Evolutionary conservation across 2,113 vertebrate species (phyloP).

Genomic region (Zapornia atra): DNA sequence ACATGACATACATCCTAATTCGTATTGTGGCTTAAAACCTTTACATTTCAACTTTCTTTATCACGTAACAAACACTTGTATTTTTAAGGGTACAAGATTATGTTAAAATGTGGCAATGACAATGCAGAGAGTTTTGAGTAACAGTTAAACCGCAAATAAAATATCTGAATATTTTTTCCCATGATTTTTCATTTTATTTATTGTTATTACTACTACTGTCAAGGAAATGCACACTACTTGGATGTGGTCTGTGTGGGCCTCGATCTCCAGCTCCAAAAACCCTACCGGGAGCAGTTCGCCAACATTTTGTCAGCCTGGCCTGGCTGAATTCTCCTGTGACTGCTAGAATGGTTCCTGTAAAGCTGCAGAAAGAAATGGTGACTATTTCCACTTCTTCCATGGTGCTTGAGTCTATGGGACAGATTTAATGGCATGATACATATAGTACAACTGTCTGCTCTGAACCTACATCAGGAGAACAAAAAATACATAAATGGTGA

Average conservation of each 20-base stretch:
- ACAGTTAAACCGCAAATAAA: not conserved
- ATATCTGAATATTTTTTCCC: not conserved
- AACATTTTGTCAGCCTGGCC: not conserved
- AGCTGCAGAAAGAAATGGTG: not conserved
- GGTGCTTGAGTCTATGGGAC: not conserved
- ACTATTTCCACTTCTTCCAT: not conserved
- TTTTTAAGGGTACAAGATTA: constrained; percentile 5
- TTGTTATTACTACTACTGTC: not conserved
- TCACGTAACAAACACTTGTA: not conserved
- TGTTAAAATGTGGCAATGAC: not conserved
- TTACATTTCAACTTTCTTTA: constrained; percentile 42
- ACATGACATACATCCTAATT: constrained; percentile 29
- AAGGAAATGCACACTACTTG: not conserved
- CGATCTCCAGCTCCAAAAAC: not conserved
- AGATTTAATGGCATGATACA: not conserved
- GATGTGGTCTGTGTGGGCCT: not conserved
- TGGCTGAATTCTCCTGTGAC: not conserved
- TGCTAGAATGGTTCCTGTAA: not conserved
- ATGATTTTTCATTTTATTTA: not conserved
- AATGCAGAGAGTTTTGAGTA: not conserved
- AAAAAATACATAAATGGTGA: not conserved
- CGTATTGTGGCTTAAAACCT: constrained; percentile 34
- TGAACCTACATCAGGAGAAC: not conserved
- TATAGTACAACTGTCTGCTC: not conserved
- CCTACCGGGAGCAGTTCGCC: not conserved